Evolutionary conservation across 2,888 invertebrate species (phyloP), one percentile per base, ranked within the genome.

Genomic region (Trileptium ribeirensis): DNA sequence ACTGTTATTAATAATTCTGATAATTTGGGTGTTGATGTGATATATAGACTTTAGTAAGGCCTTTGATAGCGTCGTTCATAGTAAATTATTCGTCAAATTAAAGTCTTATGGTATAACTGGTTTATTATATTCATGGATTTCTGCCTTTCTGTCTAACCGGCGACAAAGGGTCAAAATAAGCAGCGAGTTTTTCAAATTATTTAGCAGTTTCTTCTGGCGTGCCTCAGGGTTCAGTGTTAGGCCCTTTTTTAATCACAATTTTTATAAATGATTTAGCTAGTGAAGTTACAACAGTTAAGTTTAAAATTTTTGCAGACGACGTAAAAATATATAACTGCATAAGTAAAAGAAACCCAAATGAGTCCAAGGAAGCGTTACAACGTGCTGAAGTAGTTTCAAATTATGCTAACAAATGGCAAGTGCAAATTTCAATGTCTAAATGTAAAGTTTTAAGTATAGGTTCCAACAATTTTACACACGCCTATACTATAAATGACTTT

Each of bases 141-240:
- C 33, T 34, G 37, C 33, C n/a, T 70, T 70, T 36, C 74, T 70
- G 74, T 70, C 37, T 31, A 31, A 70, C 37, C 74, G 74, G 19
- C 74, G 74, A 31, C 34, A 70, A 70, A 70, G 74, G 37, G 74
- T 70, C 37, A 70, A 70, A 70, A 31, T 70, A 34, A 36, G n/a
- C 37, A n/a, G 74, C 33, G 8, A 70, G 37, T 34, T 70, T 70
- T 36, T 70, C 15, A 34, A 36, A 70, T 70, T 70, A 36, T 31
- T 31, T n/a, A 36, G 33, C 31, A 34, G 79, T 79, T 31, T 15
- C 79, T 67, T 67, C 51, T 70, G 79, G 79, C 64, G 79, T 79
- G 15, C 79, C 79, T 79, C 79, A 79, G 67, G 79, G 79, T 29
- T 34, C 36, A 31, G 67, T 79, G n/a, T 37, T 79, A n/a, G 79